Evolutionary conservation across 2,113 vertebrate species (phyloP).

Genomic region (Rhynchomys soricoides): DNA sequence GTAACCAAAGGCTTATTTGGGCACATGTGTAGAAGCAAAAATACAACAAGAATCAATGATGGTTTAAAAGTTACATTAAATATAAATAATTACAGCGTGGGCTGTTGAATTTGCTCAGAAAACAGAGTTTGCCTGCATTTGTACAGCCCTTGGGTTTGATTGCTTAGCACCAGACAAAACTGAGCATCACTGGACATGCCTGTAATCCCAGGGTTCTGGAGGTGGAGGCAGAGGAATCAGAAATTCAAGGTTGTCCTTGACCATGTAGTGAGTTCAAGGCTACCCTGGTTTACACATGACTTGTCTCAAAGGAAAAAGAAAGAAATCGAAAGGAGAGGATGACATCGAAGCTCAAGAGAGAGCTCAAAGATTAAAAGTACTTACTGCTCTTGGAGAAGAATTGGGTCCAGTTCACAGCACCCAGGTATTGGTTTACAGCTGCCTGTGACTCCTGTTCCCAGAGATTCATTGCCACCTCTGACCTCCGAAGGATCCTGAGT

Average conservation of each 20-base stretch:
- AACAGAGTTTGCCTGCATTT: neutral
- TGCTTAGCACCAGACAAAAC: neutral
- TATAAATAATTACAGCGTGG: neutral
- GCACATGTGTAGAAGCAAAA: neutral
- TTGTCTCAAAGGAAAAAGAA: neutral
- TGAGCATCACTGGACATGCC: no score
- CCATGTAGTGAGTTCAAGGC: neutral
- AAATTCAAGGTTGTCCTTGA: neutral
- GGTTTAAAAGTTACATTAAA: neutral
- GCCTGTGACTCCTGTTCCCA: neutral
- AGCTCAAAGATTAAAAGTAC: neutral
- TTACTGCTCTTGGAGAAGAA: neutral
- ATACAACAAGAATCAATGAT: neutral
- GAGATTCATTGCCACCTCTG: neutral
- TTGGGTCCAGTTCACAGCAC: neutral
- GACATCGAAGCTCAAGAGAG: neutral
- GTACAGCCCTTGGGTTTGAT: neutral
- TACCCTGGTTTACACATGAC: neutral
- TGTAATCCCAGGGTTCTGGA: neutral
- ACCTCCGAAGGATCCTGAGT: neutral
- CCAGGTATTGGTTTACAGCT: neutral
- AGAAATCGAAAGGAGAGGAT: neutral
- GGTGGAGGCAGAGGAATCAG: neutral
- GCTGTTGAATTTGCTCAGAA: neutral
- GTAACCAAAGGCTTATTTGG: neutral